These are phyloP conservation scores for Drosophila buzzatii DNA, from an alignment of 2,888 invertebrate genomes.

Conservation along the genomic window DNA sequence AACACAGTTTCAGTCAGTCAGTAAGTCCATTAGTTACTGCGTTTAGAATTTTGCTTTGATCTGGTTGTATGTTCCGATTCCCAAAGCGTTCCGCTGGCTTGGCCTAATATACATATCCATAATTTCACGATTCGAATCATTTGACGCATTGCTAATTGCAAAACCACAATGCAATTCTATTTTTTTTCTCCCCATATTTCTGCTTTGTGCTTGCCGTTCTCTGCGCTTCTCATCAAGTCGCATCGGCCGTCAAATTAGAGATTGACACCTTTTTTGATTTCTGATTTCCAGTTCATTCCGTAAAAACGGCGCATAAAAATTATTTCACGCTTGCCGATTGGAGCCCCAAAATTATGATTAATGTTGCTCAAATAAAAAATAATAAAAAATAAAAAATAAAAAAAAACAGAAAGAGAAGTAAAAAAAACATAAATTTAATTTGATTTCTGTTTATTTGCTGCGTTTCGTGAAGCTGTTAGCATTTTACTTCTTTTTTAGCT, in stretches of 20 bases:
- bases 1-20: background rate
- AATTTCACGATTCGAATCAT: constrained; percentile 12
- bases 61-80: background rate
- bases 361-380: constrained; percentile 47
- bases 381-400: background rate
- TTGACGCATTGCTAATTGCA: constrained; percentile 44
- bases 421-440: constrained; percentile 68
- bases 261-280: constrained; percentile 69
- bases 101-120: constrained; percentile 15
- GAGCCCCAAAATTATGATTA: constrained; percentile 72
- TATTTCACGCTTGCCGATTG: constrained; percentile 69
- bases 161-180: constrained; percentile 41
- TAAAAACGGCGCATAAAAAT: constrained; percentile 76
- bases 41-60: background rate
- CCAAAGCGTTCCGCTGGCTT: background rate
- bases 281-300: constrained; percentile 45
- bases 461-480: constrained; percentile 47
- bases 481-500: constrained; percentile 10
- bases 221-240: constrained; percentile 51
- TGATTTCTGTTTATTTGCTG: constrained; percentile 76
- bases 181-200: background rate
- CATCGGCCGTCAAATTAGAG: constrained; percentile 60
- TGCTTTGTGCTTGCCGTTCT: constrained; percentile 25
- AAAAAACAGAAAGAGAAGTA: background rate
- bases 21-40: background rate